Base-by-base conservation (phyloP, 2,888 invertebrate genomes). In the Synanthedon andrenaeformis region DNA sequence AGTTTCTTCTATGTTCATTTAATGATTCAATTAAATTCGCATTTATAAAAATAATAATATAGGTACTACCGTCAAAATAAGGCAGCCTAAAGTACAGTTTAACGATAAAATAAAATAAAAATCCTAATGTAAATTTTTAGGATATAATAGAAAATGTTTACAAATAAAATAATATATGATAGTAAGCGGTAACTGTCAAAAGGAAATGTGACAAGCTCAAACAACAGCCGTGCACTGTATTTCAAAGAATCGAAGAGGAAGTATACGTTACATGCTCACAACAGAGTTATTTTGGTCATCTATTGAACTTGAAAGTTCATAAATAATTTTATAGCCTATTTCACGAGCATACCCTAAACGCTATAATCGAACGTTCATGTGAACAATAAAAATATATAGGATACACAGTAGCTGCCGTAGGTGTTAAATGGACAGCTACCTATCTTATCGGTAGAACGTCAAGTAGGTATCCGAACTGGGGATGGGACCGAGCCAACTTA, bases 401-500 rank as follows among this genome's bases (percentile, higher is more conserved):
- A 69, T 67, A 68, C 71, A 68, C 79, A 64, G 82, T 78, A 83
- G 82, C 76, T 60, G 57, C 64, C 72, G 73, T 75, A 76, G 73
- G 80, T 79, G 82, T 81, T 70, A 78, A 81, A 76, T 64, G 70
- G 75, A 76, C 74, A 75, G 66, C 67, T 67, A 69, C 66, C 60
- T 62, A 69, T 72, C 74, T 79, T 79, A 79, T 79, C 82, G 70
- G 65, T 64, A 58, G 60, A 67, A 69, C 72, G 75, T 78, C 75
- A 77, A 72, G 69, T n/a, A n/a, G n/a, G n/a, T 63, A 65, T 68
- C 65, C 64, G 64, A 67, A 69, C 63, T 62, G 61, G 65, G 65
- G 67, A 72, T 64, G 66, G 64, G 64, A 65, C 56, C 59, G 62
- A 58, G 58, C 79, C 77, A 76, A 56, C 53, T 12, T 57, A 62